Base-by-base conservation (phyloP, 2,113 vertebrate species). In the Piaya cayana region DNA sequence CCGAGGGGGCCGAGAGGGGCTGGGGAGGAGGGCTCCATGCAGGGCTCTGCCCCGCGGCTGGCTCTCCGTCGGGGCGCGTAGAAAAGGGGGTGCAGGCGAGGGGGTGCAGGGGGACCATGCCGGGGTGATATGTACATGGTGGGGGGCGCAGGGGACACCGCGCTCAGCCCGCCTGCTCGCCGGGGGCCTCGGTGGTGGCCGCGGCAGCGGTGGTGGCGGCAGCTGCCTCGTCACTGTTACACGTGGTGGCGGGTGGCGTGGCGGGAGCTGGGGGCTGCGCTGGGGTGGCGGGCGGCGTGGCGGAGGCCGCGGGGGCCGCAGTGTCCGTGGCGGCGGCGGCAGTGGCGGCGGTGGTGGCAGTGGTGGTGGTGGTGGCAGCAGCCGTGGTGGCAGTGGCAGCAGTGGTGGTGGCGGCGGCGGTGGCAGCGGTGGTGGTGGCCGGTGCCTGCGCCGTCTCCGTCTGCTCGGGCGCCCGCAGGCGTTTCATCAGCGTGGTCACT, bases 401-500 rank as follows among this genome's bases (percentile, higher is more conserved):
- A n/a, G n/a, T 88, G 52, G 80, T 84, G 83, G n/a, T n/a, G n/a
- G n/a, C n/a, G n/a, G n/a, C n/a, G n/a, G n/a, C n/a, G n/a, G n/a
- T n/a, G n/a, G n/a, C n/a, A n/a, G n/a, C n/a, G n/a, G n/a, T n/a
- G n/a, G n/a, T n/a, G n/a, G n/a, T n/a, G n/a, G n/a, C n/a, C n/a
- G n/a, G n/a, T n/a, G 94, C 2, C 53, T 93, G 79, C 0, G 96
- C 67, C 11, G 92, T 75, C 94, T 98, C 97, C 8, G 98, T 97
- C 76, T 98, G 98, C 85, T 99, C 99, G 0, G 99, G 99, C 1
- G 98, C 98, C 83, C 99, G 97, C 90, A 99, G 98, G 63, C 99
- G 98, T 95, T 99, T 99, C 99, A 99, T 99, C 95, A 99, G 99
- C 59, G 99, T 99, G 77, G 99, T 99, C 94, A 99, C 99, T 76